These are phyloP conservation scores for Plebejus melissa DNA, from an alignment of 2,888 invertebrate genomes.

Conservation along the genomic window DNA sequence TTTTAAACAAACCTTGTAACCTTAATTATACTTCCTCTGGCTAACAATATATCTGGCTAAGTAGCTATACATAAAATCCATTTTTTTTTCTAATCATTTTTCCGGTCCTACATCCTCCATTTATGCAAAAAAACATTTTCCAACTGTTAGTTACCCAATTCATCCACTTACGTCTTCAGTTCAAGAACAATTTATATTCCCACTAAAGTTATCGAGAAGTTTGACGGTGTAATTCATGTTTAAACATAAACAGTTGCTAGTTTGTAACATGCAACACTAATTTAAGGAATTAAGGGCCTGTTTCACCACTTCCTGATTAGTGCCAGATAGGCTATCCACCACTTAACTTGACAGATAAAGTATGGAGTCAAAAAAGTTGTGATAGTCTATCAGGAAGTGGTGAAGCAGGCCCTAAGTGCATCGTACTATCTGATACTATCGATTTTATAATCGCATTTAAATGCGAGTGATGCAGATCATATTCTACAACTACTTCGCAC, in stretches of 20 bases:
- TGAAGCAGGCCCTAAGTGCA: neutral
- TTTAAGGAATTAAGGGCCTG: neutral
- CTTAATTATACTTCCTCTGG: no score
- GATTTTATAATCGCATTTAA: slow-evolving; percentile 23
- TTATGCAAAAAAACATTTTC: no score
- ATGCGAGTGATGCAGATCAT: neutral
- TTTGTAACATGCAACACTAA: slow-evolving; percentile 10
- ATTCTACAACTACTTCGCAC: no score
- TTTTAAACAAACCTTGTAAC: no score
- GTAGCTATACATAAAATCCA: no score
- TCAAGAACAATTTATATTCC: neutral
- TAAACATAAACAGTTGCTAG: slow-evolving; percentile 11
- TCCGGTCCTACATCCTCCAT: neutral
- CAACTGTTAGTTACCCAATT: no score
- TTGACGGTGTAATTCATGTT: slow-evolving; percentile 16
- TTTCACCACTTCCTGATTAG: no score
- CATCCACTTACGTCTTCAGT: neutral
- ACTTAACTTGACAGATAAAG: no score
- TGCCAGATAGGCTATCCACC: no score
- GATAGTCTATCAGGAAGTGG: no score
- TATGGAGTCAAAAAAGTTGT: no score
- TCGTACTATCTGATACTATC: slow-evolving; percentile 17
- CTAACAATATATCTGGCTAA: no score
- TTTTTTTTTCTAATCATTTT: neutral
- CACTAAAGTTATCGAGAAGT: slow-evolving; percentile 10